These are phyloP conservation scores for Aldabrachelys gigantea DNA, from an alignment of 2,113 vertebrate genomes.

Conservation along the genomic window DNA sequence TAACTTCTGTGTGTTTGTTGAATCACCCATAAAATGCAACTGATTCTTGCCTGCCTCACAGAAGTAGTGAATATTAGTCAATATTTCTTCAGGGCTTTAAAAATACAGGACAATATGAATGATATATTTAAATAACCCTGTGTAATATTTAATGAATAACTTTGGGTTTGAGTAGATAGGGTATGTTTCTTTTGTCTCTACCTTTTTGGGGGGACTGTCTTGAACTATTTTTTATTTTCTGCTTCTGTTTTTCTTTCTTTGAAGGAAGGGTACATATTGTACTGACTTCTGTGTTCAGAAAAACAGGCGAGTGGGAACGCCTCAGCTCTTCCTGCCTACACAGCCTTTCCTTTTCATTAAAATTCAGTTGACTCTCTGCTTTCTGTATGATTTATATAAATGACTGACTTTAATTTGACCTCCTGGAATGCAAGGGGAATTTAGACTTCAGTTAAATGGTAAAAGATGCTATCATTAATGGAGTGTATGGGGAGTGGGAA, in stretches of 20 bases:
- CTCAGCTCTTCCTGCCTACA: constrained; percentile 42
- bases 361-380: constrained; percentile 32
- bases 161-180: background rate
- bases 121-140: background rate
- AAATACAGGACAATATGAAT: background rate
- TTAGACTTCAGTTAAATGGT: constrained; percentile 26
- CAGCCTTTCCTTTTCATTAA: constrained; percentile 64
- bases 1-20: background rate
- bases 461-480: background rate
- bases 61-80: background rate
- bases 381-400: constrained; percentile 54
- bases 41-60: background rate
- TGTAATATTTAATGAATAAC: background rate
- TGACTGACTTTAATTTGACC: constrained; percentile 68
- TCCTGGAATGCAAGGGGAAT: constrained; percentile 48
- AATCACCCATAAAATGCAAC: background rate
- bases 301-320: background rate
- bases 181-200: background rate
- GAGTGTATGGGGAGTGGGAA: background rate
- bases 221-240: background rate
- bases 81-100: background rate
- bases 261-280: background rate
- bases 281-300: constrained; percentile 37
- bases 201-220: background rate
- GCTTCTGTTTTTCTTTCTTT: background rate